Base-by-base conservation (phyloP, 1,140 invertebrate genomes). In the Zaprionus africanus region DNA sequence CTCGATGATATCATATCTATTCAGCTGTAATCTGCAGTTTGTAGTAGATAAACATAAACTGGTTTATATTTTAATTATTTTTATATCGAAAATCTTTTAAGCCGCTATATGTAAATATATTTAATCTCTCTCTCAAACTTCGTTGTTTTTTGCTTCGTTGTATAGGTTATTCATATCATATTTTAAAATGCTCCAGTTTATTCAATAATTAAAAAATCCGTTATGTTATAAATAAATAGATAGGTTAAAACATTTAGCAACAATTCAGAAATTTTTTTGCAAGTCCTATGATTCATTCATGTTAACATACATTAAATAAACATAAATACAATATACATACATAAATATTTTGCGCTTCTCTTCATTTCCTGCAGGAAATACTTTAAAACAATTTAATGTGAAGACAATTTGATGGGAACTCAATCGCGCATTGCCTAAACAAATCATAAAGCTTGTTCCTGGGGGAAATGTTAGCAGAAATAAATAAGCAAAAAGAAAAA, bases 391-490 rank as follows among this genome's bases (percentile, higher is more conserved):
- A 36, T 58, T 57, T 53, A 62, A 34, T 26, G 19, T 41, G 11
- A 53, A 56, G 41, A 46, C 38, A 19, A 36, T 59, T 59, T 51
- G 19, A 64, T 54, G 26, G 28, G 6, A 31, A 49, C 19, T 26
- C 46, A 53, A 34, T 63, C 19, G 15, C 3, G 24, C 36, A 31
- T 56, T 65, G 34, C 9, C 36, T 65, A 65, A 65, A 56, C 62
- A 65, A 65, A 66, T 57, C 66, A 31, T 51, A 38, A 75, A 68
- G 22, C 17, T 62, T 57, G 38, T 62, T 26, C 49, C 54, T 49
- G 22, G n/a, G 31, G 51, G 49, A 9, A 64, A 54, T 54, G 62
- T 38, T 24, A 9, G 22, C 13, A 53, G 31, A 54, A 64, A 12
- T 11, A 58, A 63, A 34, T 6, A 41, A 43, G 13, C 24, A 46